Percentiles rank a stretch among this genome's conserved stretches.
Evolutionary conservation across 1,140 invertebrate species (phyloP).

Genomic region (Drosophila baimaii): DNA sequence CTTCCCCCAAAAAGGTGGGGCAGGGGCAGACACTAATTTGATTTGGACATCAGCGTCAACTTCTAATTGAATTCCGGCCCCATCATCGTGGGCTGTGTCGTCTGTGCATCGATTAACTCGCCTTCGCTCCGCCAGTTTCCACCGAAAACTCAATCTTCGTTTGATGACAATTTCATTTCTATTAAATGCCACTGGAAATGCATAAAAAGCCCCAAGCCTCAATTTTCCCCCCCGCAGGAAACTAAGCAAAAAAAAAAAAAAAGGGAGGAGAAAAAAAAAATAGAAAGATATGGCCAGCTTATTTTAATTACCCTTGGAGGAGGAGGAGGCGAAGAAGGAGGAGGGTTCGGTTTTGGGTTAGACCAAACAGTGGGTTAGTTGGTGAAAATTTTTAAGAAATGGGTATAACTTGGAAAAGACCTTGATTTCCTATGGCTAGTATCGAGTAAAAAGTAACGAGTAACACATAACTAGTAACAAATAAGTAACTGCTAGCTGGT

Average conservation of each 20-base stretch:
- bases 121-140: slow-evolving; percentile 32
- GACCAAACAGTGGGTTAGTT: slow-evolving; percentile 40
- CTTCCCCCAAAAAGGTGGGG: neutral
- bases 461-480: neutral
- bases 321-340: slow-evolving; percentile 6
- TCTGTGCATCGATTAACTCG: slow-evolving; percentile 68
- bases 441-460: too few relatives aligned
- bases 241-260: slow-evolving; percentile 19
- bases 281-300: slow-evolving; percentile 59
- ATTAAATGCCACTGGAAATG: slow-evolving; percentile 70
- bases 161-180: slow-evolving; percentile 81
- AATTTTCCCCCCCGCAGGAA: slow-evolving; percentile 5
- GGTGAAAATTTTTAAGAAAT: neutral
- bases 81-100: slow-evolving; percentile 18
- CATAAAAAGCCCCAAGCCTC: slow-evolving; percentile 49
- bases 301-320: slow-evolving; percentile 67
- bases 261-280: slow-evolving; percentile 6
- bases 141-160: slow-evolving; percentile 65
- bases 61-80: slow-evolving; percentile 70
- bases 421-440: too few relatives aligned
- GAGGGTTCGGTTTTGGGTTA: slow-evolving; percentile 9
- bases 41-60: slow-evolving; percentile 66
- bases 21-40: slow-evolving; percentile 56
- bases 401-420: too few relatives aligned
- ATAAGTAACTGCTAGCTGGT: neutral